Conservation (phyloP, 2,797 vertebrate species). For the Halcyon badia region DNA sequence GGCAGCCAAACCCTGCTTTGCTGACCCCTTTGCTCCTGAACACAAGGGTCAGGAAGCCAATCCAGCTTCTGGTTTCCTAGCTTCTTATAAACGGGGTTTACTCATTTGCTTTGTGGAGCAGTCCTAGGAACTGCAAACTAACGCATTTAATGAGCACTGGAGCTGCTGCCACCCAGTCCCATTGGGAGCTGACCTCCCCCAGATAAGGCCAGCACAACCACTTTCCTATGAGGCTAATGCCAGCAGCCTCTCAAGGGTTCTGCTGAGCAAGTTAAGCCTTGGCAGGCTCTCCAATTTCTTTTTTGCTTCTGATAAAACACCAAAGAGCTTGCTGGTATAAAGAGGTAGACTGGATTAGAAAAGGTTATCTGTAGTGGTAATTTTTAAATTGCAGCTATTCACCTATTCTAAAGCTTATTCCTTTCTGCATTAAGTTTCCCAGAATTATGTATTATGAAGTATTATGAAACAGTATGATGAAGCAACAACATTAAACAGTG, state of each 20-base stretch:
- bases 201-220: neutral
- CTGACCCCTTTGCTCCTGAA: neutral
- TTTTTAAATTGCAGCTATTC: neutral
- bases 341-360: neutral
- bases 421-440: neutral
- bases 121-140: neutral
- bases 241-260: neutral
- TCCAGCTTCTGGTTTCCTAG: neutral
- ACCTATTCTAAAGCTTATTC: neutral
- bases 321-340: neutral
- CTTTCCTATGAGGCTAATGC: neutral
- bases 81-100: neutral
- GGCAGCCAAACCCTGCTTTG: neutral
- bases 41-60: neutral
- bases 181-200: neutral
- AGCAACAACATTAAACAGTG: neutral
- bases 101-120: neutral
- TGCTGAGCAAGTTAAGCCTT: neutral
- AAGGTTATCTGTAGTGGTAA: neutral
- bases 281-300: neutral
- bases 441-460: neutral
- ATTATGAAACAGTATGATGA: neutral
- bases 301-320: neutral
- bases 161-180: neutral
- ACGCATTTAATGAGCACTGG: neutral